Base-by-base conservation (phyloP, 1,140 invertebrate species). In the Caenorhabditis remanei region DNA sequence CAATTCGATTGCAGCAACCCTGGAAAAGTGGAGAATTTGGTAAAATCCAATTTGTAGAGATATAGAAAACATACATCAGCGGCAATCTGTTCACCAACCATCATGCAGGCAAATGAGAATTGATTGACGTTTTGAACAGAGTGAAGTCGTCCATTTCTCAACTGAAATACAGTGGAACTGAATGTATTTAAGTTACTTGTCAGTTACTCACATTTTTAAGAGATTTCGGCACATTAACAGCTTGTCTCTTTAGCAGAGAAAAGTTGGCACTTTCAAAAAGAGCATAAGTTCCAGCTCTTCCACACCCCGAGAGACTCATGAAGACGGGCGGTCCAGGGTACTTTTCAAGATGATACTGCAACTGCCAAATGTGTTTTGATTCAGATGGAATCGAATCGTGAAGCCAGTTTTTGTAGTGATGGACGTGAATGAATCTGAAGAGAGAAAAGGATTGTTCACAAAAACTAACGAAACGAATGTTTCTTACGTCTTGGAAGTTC, bases 201-300 rank as follows among this genome's bases (percentile, higher is more conserved):
- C 32, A 32, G 32, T 32, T 32, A 32, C 32, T 32, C 32, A 79
- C 71, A 79, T 21, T 79, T 79, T 79, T 46, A n/a, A 79, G n/a
- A 79, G 40, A 79, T 50, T 79, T 79, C 1, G 24, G 11, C 71
- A 79, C 53, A 50, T 79, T 50, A 11, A 79, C 2, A 2, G 71
- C 19, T 13, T 43, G 43, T 13, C 11, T 11, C 11, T 1, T 16
- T 13, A 75, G 85, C 2, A 85, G 14, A 19, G n/a, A 24, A 41
- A 11, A n/a, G 24, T 85, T 24, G 13, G 67, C 67, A 16, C 50
- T 79, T 13, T 79, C 63, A 16, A 85, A 85, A 53, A 67, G 24
- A n/a, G 85, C 85, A 46, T 41, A 85, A 6, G 85, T 85, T 46
- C 85, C 85, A 41, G 85, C 85, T 43, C 85, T 50, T 55, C 85